These are phyloP conservation scores for Diplazon laetatorius DNA, from an alignment of 2,888 invertebrate species.

Conservation along the genomic window DNA sequence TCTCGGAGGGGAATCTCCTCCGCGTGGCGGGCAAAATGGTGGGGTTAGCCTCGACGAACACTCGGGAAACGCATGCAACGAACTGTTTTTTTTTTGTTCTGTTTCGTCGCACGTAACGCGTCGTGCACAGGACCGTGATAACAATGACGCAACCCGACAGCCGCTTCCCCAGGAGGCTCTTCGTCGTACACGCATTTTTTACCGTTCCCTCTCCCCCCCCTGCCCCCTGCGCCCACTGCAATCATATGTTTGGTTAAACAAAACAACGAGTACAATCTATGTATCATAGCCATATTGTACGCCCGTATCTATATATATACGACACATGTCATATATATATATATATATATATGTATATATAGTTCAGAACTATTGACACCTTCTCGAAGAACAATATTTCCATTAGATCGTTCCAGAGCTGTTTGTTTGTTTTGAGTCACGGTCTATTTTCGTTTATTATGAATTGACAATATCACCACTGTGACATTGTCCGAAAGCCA, in stretches of 20 bases:
- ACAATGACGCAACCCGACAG: neutral
- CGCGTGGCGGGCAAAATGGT: slow-evolving; percentile 7
- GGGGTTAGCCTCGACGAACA: slow-evolving; percentile 68
- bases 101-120: slow-evolving; percentile 57
- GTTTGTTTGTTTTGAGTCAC: slow-evolving; percentile 9
- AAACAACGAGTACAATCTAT: no score
- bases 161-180: no score
- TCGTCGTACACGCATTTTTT: no score
- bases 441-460: no score
- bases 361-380: neutral
- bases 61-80: slow-evolving; percentile 76
- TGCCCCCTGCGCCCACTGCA: no score
- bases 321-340: slow-evolving; percentile 1
- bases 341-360: neutral
- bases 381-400: neutral
- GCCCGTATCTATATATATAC: no score
- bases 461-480: no score
- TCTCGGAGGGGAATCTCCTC: slow-evolving; percentile 45
- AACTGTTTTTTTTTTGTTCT: slow-evolving; percentile 66
- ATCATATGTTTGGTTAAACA: neutral
- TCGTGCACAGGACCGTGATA: slow-evolving; percentile 40
- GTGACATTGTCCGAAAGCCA: no score
- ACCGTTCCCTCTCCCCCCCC: no score
- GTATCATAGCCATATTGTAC: no score
- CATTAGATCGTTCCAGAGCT: no score